Evolutionary conservation across 1,140 invertebrate species (phyloP), one percentile per base, ranked within the genome.

Genomic region (Lucilia sericata): DNA sequence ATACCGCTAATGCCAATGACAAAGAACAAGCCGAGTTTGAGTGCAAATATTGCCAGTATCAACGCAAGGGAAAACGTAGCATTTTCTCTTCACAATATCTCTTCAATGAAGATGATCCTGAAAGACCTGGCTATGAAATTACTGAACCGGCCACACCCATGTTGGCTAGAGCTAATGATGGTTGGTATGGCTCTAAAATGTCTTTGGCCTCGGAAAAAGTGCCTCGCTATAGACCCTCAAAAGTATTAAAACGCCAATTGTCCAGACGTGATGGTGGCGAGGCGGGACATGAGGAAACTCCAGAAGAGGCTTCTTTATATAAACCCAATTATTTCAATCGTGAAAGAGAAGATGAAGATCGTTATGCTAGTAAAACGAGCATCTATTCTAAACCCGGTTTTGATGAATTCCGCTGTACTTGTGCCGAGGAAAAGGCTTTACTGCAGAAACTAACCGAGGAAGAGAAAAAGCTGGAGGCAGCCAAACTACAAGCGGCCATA

Each of bases 91-190:
- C 94, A 87, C 94, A 94, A 86, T 94, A 94, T 87, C 91, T 94
- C 13, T 94, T 94, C 86, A 94, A 94, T 84, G 93, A 94, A 86
- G 94, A 94, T 86, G 93, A 94, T 86, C 92, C 93, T 17, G 89
- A 92, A 36, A 91, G 92, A 55, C 89, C 92, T n/a, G 94, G 93
- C 51, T 94, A 94, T 86, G 94, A 95, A 91, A 94, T 95, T 36
- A 93, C 92, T 2, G 93, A 93, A 83, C 93, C 94, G 5, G 94
- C 92, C 74, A 92, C 93, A 9, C 93, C 94, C 0, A 94, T 94
- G 94, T 92, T 95, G 92, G 91, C 94, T 2, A 88, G 91, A 75
- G 92, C 93, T 12, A 95, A 95, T 85, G 94, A 95, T 86, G 94
- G 94, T 5, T 95, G 94, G 92, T 95, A 93, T 78, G 91, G 92